Base-by-base conservation (phyloP, 2,888 invertebrate genomes). In the Stictocephala bisonia region DNA sequence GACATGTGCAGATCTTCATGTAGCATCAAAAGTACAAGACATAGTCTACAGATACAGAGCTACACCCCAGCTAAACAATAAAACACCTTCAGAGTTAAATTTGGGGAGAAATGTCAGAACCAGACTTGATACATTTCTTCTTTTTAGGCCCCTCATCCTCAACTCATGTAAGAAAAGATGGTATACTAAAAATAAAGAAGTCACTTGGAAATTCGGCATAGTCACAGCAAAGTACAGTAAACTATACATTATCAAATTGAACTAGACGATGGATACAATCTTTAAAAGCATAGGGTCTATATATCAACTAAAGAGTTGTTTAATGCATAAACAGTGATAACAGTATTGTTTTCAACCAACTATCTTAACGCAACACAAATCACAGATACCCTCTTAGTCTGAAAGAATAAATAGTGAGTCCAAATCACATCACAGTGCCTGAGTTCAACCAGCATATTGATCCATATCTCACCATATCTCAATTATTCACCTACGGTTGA, bases 201-300 rank as follows among this genome's bases (percentile, higher is more conserved):
- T n/a, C n/a, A n/a, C 71, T 20, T 72, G 48, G 48, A 51, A 40
- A 6, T 15, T 67, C n/a, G 72, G 72, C 9, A 35, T 40, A 44
- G n/a, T 44, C 3, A 7, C 31, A 1, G 18, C 26, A 24, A 74
- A 60, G 50, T 50, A 60, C 1, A 64, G 71, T 35, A 3, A 50
- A 48, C 48, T 74, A n/a, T n/a, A 2, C 74, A 74, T 27, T 74
- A 72, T 15, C 18, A 40, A 29, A 41, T 71, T 11, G 9, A 24
- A 35, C 58, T 73, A 0, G 60, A 71, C 48, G 15, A 58, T 48
- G 71, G 71, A n/a, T 73, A 44, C 13, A 4, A 64, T 15, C 4
- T 64, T 13, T 15, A 64, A 29, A 64, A 29, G 15, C 64, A 64
- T 64, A n/a, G n/a, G n/a, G n/a, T n/a, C n/a, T n/a, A 64, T n/a